Evolutionary conservation across 2,888 invertebrate species (phyloP).

Genomic region (Notodonta dromedarius): DNA sequence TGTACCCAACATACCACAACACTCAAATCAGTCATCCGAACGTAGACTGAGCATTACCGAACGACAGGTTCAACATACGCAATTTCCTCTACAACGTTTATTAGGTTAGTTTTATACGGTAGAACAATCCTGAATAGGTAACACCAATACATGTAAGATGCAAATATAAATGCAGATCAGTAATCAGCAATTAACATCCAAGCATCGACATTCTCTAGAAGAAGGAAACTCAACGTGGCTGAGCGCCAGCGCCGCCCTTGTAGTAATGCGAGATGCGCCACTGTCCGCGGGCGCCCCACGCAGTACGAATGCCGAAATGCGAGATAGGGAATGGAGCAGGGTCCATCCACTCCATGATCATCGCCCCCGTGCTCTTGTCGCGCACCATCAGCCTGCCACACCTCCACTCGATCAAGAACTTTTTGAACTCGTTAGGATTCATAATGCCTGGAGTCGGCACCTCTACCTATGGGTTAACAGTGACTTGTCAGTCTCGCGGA

Average conservation of each 20-base stretch:
- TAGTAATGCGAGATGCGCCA: conserved; percentile 83
- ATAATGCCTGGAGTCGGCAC: conserved; percentile 84
- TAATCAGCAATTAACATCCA: conserved; percentile 61
- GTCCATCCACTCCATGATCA: conserved; percentile 85
- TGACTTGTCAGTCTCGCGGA: conserved; percentile 20
- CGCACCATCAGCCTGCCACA: conserved; percentile 81
- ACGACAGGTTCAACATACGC: conserved; percentile 36
- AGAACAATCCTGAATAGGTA: background rate
- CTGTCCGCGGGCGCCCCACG: conserved; percentile 86
- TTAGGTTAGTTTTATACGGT: conserved; percentile 32
- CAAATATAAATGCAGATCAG: conserved; percentile 25
- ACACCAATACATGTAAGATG: conserved; percentile 9
- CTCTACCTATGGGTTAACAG: conserved; percentile 76
- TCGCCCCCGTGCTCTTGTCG: conserved; percentile 73
- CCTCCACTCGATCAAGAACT: conserved; percentile 84
- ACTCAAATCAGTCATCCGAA: conserved; percentile 47
- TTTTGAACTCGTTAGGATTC: conserved; percentile 81
- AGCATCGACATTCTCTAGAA: conserved; percentile 49
- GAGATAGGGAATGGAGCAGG: conserved; percentile 84
- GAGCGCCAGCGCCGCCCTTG: conserved; percentile 45
- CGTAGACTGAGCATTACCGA: conserved; percentile 27
- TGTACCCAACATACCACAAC: conserved; percentile 80
- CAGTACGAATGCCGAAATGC: conserved; percentile 86
- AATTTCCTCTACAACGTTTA: conserved; percentile 37
- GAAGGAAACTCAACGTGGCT: conserved; percentile 69